A percentile compares a stretch with the other conserved stretches of the same genome.
These are phyloP conservation scores for Silvanus unidentatus DNA, from an alignment of 2,888 invertebrate genomes.

Conservation along the genomic window DNA sequence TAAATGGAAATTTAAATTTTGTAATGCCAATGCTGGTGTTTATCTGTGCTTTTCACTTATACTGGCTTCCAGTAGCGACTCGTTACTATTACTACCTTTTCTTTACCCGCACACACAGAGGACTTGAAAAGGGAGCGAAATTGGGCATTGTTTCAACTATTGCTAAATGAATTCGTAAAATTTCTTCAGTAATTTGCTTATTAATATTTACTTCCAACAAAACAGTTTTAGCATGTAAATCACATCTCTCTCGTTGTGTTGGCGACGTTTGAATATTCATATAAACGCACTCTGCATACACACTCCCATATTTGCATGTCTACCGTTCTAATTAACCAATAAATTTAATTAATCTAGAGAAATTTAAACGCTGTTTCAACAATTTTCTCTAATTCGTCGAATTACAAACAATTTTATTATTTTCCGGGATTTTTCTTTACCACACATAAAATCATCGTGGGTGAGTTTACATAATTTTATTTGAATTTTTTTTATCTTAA, in stretches of 20 bases:
- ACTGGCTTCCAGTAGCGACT: constrained; percentile 3
- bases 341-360: constrained; percentile 24
- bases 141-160: too few relatives aligned
- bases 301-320: constrained; percentile 27
- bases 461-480: too few relatives aligned
- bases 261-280: constrained; percentile 27
- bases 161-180: constrained; percentile 6
- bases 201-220: constrained; percentile 24
- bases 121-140: too few relatives aligned
- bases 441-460: too few relatives aligned
- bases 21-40: background rate
- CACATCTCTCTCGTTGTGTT: constrained; percentile 21
- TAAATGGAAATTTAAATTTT: constrained; percentile 14
- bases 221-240: constrained; percentile 29
- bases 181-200: constrained; percentile 26
- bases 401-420: background rate
- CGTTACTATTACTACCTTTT: too few relatives aligned
- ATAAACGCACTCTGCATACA: constrained; percentile 25
- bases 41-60: background rate
- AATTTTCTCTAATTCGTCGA: constrained; percentile 13
- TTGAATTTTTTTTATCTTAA: too few relatives aligned
- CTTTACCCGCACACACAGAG: too few relatives aligned
- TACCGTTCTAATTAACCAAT: constrained; percentile 26
- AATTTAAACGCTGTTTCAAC: constrained; percentile 16
- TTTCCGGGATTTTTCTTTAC: background rate